A percentile compares a stretch with the other conserved stretches of the same genome.
phyloP scores from a whole-genome alignment of 2,113 vertebrate species.

The Aviceda subcristata region DNA sequence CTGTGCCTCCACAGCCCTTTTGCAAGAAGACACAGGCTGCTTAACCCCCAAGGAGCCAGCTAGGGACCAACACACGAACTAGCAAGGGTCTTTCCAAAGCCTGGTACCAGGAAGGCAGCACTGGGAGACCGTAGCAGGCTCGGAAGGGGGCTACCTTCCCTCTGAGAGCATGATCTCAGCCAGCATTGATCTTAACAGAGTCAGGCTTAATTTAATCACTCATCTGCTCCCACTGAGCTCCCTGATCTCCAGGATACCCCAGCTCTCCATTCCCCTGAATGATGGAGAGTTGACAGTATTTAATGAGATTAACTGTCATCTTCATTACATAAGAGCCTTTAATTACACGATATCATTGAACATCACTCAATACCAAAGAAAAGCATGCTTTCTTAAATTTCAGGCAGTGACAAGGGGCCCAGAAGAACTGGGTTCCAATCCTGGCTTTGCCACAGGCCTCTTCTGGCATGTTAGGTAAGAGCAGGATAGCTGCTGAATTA shows the following conservation, averaged over 20 bases:
- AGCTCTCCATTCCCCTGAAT: background rate
- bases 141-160: background rate
- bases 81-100: background rate
- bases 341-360: background rate
- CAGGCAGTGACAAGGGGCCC: background rate
- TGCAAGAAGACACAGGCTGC: background rate
- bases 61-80: background rate
- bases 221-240: background rate
- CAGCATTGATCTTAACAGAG: background rate
- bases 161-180: background rate
- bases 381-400: background rate
- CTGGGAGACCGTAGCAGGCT: background rate
- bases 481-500: background rate
- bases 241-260: background rate
- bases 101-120: background rate
- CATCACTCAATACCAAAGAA: background rate
- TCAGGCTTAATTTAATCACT: background rate
- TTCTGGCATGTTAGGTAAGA: background rate
- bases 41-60: background rate
- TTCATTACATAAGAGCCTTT: constrained; percentile 26
- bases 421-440: background rate
- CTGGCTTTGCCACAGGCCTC: background rate
- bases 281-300: background rate
- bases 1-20: background rate
- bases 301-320: background rate